A percentile compares a stretch with the other conserved stretches of the same genome.
Evolutionary conservation across 1,140 invertebrate species (phyloP).

Genomic region (Popillia japonica): DNA sequence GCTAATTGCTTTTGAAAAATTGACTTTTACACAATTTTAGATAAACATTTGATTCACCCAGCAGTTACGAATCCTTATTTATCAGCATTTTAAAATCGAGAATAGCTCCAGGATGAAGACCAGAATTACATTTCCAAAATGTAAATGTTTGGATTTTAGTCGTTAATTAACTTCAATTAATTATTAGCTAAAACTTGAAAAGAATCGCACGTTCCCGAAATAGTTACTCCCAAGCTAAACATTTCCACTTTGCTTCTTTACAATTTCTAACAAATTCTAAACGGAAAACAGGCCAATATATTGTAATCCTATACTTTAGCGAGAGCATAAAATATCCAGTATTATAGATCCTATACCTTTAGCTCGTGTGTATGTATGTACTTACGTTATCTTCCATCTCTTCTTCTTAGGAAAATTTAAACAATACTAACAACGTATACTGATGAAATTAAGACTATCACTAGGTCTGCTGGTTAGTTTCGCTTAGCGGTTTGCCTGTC

Average conservation of each 20-base stretch:
- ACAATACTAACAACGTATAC: constrained; percentile 14
- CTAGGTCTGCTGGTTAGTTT: neutral
- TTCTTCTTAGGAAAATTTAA: neutral
- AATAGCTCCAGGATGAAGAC: neutral
- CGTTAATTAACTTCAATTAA: constrained; percentile 8
- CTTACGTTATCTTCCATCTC: too few species aligned
- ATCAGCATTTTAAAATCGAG: neutral
- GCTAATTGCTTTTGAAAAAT: neutral
- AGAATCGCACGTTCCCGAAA: neutral
- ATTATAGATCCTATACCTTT: neutral
- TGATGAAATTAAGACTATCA: neutral
- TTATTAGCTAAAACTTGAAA: neutral
- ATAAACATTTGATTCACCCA: neutral
- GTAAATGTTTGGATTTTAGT: neutral
- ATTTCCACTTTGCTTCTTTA: constrained; percentile 1
- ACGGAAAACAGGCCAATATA: neutral
- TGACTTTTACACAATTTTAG: neutral
- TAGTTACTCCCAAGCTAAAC: neutral
- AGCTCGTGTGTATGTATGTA: neutral
- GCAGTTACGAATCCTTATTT: neutral
- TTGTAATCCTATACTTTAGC: constrained; percentile 9
- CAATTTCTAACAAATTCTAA: neutral
- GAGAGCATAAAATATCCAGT: neutral
- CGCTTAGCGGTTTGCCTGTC: constrained; percentile 5
- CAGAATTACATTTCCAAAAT: neutral